Base-by-base conservation (phyloP, 2,888 invertebrate genomes). In the Zygogramma bicolorata region DNA sequence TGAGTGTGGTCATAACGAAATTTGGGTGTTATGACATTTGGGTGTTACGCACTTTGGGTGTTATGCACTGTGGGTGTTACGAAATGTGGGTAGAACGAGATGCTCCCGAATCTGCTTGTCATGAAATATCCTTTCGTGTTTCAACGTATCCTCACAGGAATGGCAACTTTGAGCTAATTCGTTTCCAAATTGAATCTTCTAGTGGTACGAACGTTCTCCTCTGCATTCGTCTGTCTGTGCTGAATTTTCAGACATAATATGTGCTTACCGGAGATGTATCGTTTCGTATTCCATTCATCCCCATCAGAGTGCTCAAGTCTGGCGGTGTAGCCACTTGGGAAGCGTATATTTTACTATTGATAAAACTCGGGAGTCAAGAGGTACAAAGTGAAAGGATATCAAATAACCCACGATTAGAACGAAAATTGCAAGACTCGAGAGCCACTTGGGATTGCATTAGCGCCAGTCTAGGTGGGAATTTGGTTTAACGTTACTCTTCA, bases 311-410 rank as follows among this genome's bases (percentile, higher is more conserved):
- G 59, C 61, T 61, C 61, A 31, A 57, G 38, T 40, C 10, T 20
- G 46, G 20, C 46, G 46, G 46, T 46, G 20, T 46, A 57, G 59
- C 70, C 58, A 31, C 66, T 53, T 27, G 70, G 70, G 71, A 71
- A 40, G 61, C 40, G 40, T 71, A 71, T 61, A 71, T 71, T 66
- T 71, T 71, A 62, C 66, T 53, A 71, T 71, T 67, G 71, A 71
- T 71, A 71, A 66, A 61, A 67, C 61, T 27, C 40, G 49, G 57
- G 67, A 65, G 57, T 25, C 57, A 62, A 40, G 60, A 61, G 49
- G 29, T 49, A 66, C 66, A 67, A 66, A 71, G 66, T 67, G 66
- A 57, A 61, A 57, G 71, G 31, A 67, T 53, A 71, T 67, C 66
- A 65, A 61, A 67, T 62, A 71, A 61, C 57, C 63, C 53, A 57